phyloP scores from a whole-genome alignment of 1,140 invertebrate species.

The Bombyx mandarina region DNA sequence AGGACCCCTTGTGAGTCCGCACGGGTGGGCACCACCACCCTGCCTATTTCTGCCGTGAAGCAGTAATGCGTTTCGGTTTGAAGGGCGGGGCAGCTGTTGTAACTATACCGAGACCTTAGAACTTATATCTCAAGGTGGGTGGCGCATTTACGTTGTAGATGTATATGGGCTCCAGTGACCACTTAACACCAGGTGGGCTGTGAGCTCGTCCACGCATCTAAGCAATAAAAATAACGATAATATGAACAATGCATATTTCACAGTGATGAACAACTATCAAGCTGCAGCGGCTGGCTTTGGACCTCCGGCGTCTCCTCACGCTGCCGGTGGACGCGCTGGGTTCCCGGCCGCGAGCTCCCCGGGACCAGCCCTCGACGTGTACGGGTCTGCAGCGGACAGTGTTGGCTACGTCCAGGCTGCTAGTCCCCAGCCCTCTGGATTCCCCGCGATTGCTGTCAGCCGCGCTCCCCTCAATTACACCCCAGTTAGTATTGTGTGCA shows the following conservation, averaged over 20 bases:
- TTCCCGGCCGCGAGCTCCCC: constrained; percentile 92
- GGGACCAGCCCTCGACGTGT: constrained; percentile 89
- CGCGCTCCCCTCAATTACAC: constrained; percentile 90
- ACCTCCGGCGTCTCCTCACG: constrained; percentile 74
- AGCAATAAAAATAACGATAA: too few relatives aligned
- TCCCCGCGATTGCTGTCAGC: constrained; percentile 91
- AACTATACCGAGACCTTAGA: too few relatives aligned
- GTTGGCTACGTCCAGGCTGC: constrained; percentile 93
- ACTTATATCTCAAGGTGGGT: too few relatives aligned
- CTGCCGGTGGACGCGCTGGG: constrained; percentile 78
- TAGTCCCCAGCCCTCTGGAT: constrained; percentile 91
- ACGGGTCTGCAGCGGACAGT: constrained; percentile 86
- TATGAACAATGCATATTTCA: constrained; percentile 8
- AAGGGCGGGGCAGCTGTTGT: too few relatives aligned
- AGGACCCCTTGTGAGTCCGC: too few relatives aligned
- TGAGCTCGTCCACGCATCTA: too few relatives aligned
- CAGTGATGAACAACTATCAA: constrained; percentile 97
- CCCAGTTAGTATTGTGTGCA: constrained; percentile 75
- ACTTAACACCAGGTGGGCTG: too few relatives aligned
- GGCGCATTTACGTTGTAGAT: too few relatives aligned
- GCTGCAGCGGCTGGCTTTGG: constrained; percentile 84
- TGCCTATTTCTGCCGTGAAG: too few relatives aligned
- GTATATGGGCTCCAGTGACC: too few relatives aligned
- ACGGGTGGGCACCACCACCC: too few relatives aligned
- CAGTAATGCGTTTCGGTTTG: too few relatives aligned